phyloP scores from a whole-genome alignment of 2,888 invertebrate species.

The Criorhina ranunculi region DNA sequence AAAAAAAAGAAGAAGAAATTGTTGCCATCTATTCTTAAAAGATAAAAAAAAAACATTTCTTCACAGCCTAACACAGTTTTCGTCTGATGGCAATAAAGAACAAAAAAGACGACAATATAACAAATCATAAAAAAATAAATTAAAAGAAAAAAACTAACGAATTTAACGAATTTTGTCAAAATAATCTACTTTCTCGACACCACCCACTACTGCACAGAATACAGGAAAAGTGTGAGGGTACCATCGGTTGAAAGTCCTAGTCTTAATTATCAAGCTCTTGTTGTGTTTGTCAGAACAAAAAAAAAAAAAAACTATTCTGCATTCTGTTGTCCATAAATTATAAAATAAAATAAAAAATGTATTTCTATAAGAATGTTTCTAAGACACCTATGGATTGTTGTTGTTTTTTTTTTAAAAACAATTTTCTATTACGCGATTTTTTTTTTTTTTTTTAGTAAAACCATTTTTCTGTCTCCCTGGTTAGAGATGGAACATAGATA shows the following conservation, averaged over 20 bases:
- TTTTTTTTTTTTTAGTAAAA: neutral
- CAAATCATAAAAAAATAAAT: constrained; percentile 45
- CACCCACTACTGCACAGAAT: constrained; percentile 47
- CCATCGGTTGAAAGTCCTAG: constrained; percentile 56
- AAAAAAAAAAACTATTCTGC: constrained; percentile 33
- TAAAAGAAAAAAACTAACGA: constrained; percentile 22
- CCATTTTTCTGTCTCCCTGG: neutral
- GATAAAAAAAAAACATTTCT: constrained; percentile 10
- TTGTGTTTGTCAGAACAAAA: constrained; percentile 23
- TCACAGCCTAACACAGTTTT: constrained; percentile 23
- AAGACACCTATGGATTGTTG: constrained; percentile 18
- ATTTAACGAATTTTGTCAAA: constrained; percentile 62
- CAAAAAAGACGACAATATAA: constrained; percentile 22
- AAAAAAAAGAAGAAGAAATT: constrained; percentile 10
- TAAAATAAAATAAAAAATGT: constrained; percentile 25
- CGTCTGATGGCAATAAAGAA: constrained; percentile 46
- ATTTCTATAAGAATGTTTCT: constrained; percentile 23
- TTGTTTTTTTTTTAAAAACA: constrained; percentile 17
- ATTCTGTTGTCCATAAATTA: constrained; percentile 69
- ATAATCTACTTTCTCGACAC: constrained; percentile 61
- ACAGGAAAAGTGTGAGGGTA: constrained; percentile 18
- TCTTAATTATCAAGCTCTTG: constrained; percentile 43
- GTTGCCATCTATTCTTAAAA: constrained; percentile 16
- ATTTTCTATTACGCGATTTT: constrained; percentile 12
- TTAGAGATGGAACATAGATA: neutral